A percentile compares a stretch with the other conserved stretches of the same genome.
These are phyloP conservation scores for Mesorhabditis belari DNA, from an alignment of 2,888 invertebrate genomes.

Conservation along the genomic window DNA sequence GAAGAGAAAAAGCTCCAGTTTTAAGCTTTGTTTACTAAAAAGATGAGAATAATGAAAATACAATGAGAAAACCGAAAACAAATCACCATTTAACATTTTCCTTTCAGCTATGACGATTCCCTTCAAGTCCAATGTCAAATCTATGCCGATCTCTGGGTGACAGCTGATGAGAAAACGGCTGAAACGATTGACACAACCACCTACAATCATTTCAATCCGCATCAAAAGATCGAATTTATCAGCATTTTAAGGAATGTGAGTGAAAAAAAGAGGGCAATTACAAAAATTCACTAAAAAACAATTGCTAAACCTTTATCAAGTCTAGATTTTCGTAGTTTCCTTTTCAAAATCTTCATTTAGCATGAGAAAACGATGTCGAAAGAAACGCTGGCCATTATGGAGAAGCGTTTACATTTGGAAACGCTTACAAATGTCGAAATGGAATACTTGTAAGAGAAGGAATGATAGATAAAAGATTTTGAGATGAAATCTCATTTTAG, in stretches of 20 bases:
- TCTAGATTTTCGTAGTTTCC: no score
- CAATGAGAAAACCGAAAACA: not conserved
- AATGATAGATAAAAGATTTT: not conserved
- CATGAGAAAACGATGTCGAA: not conserved
- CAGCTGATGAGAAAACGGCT: not conserved
- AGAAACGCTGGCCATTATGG: not conserved
- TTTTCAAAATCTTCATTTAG: not conserved
- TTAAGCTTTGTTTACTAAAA: no score
- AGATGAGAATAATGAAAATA: no score
- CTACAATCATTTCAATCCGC: not conserved
- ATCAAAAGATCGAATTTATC: slow-evolving; percentile 5
- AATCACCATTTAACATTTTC: not conserved
- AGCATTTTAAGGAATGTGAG: slow-evolving; percentile 2
- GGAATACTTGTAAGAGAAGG: not conserved
- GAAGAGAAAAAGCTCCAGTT: no score
- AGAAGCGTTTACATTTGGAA: not conserved
- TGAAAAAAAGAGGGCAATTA: no score
- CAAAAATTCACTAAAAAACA: no score
- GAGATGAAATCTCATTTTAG: no score
- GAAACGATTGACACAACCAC: not conserved
- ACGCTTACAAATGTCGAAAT: not conserved
- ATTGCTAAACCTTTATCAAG: no score
- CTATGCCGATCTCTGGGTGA: slow-evolving; percentile 1
- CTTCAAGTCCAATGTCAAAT: slow-evolving; percentile 1
- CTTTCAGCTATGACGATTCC: not conserved